Evolutionary conservation across 2,888 invertebrate genomes (phyloP).

Genomic region (Schizaphis graminum): DNA sequence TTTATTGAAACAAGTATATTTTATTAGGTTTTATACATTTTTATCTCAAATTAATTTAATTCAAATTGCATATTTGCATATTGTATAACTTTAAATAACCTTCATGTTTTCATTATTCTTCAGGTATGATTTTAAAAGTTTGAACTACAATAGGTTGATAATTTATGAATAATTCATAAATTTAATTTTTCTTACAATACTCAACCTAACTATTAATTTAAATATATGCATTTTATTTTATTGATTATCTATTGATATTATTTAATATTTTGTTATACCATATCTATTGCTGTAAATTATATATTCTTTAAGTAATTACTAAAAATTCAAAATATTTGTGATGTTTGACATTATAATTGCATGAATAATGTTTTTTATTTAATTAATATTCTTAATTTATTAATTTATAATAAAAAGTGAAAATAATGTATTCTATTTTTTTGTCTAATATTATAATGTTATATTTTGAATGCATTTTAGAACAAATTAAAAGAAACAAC

Average conservation of each 20-base stretch:
- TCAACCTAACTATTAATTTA: neutral
- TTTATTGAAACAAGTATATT: neutral
- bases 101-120: neutral
- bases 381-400: neutral
- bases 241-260: neutral
- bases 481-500: constrained; percentile 43
- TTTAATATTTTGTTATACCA: neutral
- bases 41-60: neutral
- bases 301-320: neutral
- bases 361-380: neutral
- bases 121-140: neutral
- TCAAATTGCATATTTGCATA: neutral
- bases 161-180: no score
- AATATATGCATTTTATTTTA: neutral
- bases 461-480: constrained; percentile 36
- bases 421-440: neutral
- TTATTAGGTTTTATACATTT: neutral
- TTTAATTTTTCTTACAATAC: no score
- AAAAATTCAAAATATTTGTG: neutral
- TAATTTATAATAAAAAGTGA: neutral
- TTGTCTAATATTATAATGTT: neutral
- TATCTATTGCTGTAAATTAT: neutral
- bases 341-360: neutral
- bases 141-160: neutral
- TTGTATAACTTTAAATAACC: neutral